Base-by-base conservation (phyloP, 1,140 invertebrate genomes). In the Drosophila busckii region DNA sequence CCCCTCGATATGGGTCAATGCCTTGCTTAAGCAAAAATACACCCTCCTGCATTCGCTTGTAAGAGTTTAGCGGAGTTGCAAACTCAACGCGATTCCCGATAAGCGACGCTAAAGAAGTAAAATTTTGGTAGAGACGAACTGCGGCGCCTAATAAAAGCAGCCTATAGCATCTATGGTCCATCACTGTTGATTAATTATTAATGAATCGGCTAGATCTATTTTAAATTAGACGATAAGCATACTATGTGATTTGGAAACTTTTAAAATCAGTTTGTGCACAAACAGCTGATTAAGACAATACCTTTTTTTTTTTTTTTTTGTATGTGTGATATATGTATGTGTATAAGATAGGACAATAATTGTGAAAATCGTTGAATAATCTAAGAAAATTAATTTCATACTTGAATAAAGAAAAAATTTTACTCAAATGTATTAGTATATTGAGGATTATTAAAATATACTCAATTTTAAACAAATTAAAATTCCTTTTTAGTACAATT, bases 1-100 rank as follows among this genome's bases (percentile, higher is more conserved):
- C 97, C 13, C 97, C 96, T 49, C 90, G 89, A 84, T 98, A 99
- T 0, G 97, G 96, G 86, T 96, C 93, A 34, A 97, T 93, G 17
- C 92, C 92, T 80, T 92, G 90, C 46, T 93, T 91, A 46, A 93
- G 91, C 32, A 98, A 88, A 83, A 93, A 93, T 6, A 96, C 90
- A 15, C 97, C 97, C 90, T 99, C 97, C 50, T 93, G 91, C 70
- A 96, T 93, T 94, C 68, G 52, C 22, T 65, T 50, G 70, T 48
- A 45, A 28, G 15, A 53, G 61, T 25, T 98, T 25, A 97, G 83
- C 20, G 96, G 95, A 15, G 96, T 98, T 15, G 96, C 95, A 58
- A 98, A 90, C 90, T 98, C 96, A 20, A 97, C 93, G 73, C 95
- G 90, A 75, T 95, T 91, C 16, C 91, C 88, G 70, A 95, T 92